These are phyloP conservation scores for Polyommatus iphigenia DNA, from an alignment of 2,888 invertebrate genomes.

Conservation along the genomic window DNA sequence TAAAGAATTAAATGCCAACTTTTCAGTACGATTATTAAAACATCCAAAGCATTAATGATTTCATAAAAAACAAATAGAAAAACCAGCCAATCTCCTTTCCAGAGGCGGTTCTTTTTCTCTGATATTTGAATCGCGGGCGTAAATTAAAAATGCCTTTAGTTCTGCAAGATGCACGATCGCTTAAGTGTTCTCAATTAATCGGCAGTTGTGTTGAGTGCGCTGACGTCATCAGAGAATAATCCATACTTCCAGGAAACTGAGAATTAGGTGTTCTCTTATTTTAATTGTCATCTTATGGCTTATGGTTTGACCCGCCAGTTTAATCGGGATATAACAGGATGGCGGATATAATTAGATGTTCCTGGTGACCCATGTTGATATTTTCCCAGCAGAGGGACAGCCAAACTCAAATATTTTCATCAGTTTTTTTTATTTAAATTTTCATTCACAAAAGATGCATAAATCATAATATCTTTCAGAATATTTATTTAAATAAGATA, in stretches of 20 bases:
- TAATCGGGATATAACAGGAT: slow-evolving; percentile 1
- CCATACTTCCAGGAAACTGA: slow-evolving; percentile 15
- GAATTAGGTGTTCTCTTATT: slow-evolving; percentile 1
- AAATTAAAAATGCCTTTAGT: slow-evolving; percentile 13
- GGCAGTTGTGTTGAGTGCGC: not conserved
- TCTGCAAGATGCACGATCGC: slow-evolving; percentile 13
- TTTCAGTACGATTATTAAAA: too few species aligned
- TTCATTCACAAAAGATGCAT: too few species aligned
- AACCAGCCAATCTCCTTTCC: too few species aligned
- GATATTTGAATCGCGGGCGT: not conserved
- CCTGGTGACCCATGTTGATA: not conserved
- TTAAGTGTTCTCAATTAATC: slow-evolving; percentile 29
- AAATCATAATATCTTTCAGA: too few species aligned
- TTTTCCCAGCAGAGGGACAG: too few species aligned
- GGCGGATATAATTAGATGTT: not conserved
- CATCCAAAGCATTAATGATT: too few species aligned
- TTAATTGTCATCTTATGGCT: not conserved
- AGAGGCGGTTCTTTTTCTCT: not conserved
- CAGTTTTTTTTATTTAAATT: not conserved
- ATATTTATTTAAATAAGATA: too few species aligned
- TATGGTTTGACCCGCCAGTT: not conserved
- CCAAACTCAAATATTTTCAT: not conserved
- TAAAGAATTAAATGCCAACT: too few species aligned
- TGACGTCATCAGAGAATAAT: slow-evolving; percentile 18
- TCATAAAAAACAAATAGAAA: too few species aligned